Conservation (phyloP, 2,888 invertebrate genomes). For the Erpobdella octoculata region DNA sequence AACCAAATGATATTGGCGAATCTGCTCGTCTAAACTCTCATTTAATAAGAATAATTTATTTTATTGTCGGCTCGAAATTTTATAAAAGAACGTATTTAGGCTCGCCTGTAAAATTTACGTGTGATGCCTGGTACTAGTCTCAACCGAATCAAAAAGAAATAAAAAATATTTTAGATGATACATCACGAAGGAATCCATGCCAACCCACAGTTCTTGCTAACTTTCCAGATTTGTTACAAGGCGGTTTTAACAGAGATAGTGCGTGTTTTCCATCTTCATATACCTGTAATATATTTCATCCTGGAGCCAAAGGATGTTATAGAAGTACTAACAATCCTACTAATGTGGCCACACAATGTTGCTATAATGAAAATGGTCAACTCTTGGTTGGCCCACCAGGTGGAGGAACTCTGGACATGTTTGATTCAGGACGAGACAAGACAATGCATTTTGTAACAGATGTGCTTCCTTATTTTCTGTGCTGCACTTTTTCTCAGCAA, state of each 20-base stretch:
- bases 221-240: slow-evolving; percentile 13
- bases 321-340: slow-evolving; percentile 23
- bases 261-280: slow-evolving; percentile 23
- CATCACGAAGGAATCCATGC: slow-evolving; percentile 24
- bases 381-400: slow-evolving; percentile 23
- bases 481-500: background rate
- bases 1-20: too few relatives aligned
- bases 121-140: slow-evolving; percentile 13
- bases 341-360: slow-evolving; percentile 10
- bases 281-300: slow-evolving; percentile 5
- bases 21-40: too few relatives aligned
- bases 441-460: slow-evolving; percentile 12
- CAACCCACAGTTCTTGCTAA: slow-evolving; percentile 2
- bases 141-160: slow-evolving; percentile 12
- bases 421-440: background rate
- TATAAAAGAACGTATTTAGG: too few relatives aligned
- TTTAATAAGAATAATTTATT: too few relatives aligned
- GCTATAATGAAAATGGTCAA: slow-evolving; percentile 14
- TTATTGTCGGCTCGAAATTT: too few relatives aligned
- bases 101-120: background rate
- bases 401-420: slow-evolving; percentile 20
- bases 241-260: slow-evolving; percentile 9
- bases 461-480: slow-evolving; percentile 17
- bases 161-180: background rate
- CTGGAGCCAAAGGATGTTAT: slow-evolving; percentile 21